phyloP scores from a whole-genome alignment of 2,888 invertebrate species.

The Lapara coniferarum region DNA sequence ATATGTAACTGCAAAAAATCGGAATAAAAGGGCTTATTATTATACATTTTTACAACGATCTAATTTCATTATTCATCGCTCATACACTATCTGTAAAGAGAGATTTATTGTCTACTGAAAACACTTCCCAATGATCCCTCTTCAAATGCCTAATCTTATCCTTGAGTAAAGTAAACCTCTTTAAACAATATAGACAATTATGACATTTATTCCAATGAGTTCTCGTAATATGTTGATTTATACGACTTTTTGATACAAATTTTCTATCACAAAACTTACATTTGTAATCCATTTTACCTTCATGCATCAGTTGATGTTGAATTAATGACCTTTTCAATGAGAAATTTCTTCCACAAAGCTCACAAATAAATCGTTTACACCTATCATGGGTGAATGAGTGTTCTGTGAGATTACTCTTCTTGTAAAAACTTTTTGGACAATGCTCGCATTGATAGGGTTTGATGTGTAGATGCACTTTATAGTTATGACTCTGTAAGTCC shows the following conservation, averaged over 20 bases:
- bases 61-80: too few relatives aligned
- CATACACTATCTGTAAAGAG: neutral
- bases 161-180: slow-evolving; percentile 61
- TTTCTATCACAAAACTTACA: slow-evolving; percentile 56
- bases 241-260: slow-evolving; percentile 61
- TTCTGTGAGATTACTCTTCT: slow-evolving; percentile 58
- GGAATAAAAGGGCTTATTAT: too few relatives aligned
- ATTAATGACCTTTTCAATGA: slow-evolving; percentile 54
- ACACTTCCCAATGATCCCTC: slow-evolving; percentile 42
- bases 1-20: too few relatives aligned
- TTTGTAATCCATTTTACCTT: slow-evolving; percentile 54
- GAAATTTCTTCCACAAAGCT: slow-evolving; percentile 61
- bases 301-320: slow-evolving; percentile 61
- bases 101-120: neutral
- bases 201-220: slow-evolving; percentile 56
- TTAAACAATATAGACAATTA: slow-evolving; percentile 58
- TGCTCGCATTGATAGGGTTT: slow-evolving; percentile 54
- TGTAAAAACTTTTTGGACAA: slow-evolving; percentile 62
- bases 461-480: slow-evolving; percentile 56
- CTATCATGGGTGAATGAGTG: slow-evolving; percentile 52
- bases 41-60: too few relatives aligned
- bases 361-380: slow-evolving; percentile 54
- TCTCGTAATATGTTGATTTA: slow-evolving; percentile 61
- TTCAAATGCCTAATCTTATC: slow-evolving; percentile 62
- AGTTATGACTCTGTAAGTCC: slow-evolving; percentile 59